phyloP scores from a whole-genome alignment of 2,113 vertebrate species.

The Sander lucioperca region DNA sequence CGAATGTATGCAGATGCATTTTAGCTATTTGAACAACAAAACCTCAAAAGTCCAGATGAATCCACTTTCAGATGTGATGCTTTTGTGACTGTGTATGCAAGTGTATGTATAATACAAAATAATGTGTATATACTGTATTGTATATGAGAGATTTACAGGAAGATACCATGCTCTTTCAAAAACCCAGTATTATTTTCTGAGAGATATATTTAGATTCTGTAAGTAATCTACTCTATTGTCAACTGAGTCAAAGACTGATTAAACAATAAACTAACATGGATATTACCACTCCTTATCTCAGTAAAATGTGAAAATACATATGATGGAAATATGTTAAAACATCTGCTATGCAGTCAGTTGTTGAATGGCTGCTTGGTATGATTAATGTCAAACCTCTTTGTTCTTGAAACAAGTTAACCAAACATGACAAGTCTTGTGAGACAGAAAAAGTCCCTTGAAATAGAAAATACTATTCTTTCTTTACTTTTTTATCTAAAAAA shows the following conservation, averaged over 20 bases:
- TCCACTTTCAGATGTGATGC: slow-evolving; percentile 74
- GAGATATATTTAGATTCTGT: slow-evolving; percentile 82
- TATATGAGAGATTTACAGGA: slow-evolving; percentile 76
- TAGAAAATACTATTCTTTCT: neutral
- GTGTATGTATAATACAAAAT: slow-evolving; percentile 74
- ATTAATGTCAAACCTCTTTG: neutral
- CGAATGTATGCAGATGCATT: slow-evolving; percentile 80
- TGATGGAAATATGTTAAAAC: neutral
- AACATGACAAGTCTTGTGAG: neutral
- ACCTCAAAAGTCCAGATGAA: slow-evolving; percentile 64
- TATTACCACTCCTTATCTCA: slow-evolving; percentile 8
- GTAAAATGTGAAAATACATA: neutral
- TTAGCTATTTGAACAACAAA: slow-evolving; percentile 62
- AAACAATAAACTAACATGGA: slow-evolving; percentile 82
- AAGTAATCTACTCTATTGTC: slow-evolving; percentile 73
- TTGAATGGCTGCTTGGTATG: neutral
- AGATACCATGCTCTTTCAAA: slow-evolving; percentile 71
- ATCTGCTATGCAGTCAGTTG: neutral
- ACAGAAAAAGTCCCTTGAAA: neutral
- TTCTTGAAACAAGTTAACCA: neutral
- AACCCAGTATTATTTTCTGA: slow-evolving; percentile 84
- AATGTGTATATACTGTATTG: slow-evolving; percentile 78
- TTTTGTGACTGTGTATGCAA: slow-evolving; percentile 72
- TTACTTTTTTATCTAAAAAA: neutral
- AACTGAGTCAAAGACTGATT: slow-evolving; percentile 75